These are phyloP conservation scores for Amphipyra tragopoginis DNA, from an alignment of 2,888 invertebrate genomes.

Conservation along the genomic window DNA sequence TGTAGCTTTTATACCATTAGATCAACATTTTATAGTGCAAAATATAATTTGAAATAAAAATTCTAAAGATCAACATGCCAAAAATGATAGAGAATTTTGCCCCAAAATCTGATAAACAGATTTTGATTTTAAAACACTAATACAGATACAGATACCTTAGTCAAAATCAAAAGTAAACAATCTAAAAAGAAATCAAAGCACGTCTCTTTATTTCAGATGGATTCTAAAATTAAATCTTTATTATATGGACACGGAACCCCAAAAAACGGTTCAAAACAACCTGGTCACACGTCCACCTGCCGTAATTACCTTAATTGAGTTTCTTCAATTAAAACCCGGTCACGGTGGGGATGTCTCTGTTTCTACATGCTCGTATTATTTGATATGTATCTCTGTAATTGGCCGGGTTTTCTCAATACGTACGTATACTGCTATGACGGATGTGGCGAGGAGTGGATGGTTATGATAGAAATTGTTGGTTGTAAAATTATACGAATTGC, in stretches of 20 bases:
- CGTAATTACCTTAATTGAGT: constrained; percentile 74
- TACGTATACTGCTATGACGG: constrained; percentile 43
- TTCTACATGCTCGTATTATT: constrained; percentile 50
- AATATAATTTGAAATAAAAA: too few species aligned
- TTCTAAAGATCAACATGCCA: too few species aligned
- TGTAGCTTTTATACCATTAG: too few species aligned
- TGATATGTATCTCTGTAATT: constrained; percentile 77
- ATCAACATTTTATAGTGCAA: too few species aligned
- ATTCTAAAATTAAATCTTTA: neutral
- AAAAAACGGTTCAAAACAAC: constrained; percentile 51
- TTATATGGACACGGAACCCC: constrained; percentile 30
- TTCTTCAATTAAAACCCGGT: constrained; percentile 68
- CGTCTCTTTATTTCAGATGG: too few species aligned
- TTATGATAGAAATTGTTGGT: constrained; percentile 29
- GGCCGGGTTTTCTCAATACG: constrained; percentile 63
- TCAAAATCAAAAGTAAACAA: too few species aligned
- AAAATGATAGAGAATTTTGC: too few species aligned
- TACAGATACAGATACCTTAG: too few species aligned
- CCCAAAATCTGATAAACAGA: too few species aligned
- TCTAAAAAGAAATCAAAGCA: too few species aligned
- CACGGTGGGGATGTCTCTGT: constrained; percentile 71
- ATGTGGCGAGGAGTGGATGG: constrained; percentile 25
- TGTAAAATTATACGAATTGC: constrained; percentile 1
- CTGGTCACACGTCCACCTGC: constrained; percentile 72
- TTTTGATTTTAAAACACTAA: too few species aligned